Evolutionary conservation across 2,113 vertebrate species (phyloP).

Genomic region (Phaethon lepturus): DNA sequence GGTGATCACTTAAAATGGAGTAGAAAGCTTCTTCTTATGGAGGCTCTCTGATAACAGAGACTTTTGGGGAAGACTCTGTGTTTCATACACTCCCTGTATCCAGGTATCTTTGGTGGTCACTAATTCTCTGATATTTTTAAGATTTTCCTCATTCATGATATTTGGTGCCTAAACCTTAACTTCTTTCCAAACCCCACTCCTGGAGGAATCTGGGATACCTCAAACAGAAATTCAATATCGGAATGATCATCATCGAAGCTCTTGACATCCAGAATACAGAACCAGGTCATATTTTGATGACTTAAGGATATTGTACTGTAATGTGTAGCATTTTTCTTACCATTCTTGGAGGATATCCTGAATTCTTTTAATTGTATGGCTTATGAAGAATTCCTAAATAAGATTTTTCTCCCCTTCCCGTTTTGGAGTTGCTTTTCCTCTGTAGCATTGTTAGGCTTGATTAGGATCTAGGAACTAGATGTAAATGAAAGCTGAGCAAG

Average conservation of each 20-base stretch:
- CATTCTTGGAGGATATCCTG: background rate
- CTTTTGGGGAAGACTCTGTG: background rate
- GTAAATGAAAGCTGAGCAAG: background rate
- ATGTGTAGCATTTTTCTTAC: background rate
- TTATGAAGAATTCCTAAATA: background rate
- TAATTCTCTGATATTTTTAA: background rate
- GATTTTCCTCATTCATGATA: background rate
- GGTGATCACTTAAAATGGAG: background rate
- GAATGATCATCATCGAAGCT: background rate
- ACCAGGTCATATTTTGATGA: background rate
- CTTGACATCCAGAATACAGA: background rate
- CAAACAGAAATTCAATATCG: background rate
- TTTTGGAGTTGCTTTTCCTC: constrained; percentile 14
- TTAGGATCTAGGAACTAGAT: constrained; percentile 42
- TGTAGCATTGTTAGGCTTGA: constrained; percentile 10
- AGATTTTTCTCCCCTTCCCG: background rate
- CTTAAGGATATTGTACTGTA: background rate
- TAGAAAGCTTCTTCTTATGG: background rate
- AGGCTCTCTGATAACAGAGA: background rate
- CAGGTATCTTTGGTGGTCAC: background rate
- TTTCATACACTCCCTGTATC: fast-evolving
- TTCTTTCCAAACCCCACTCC: background rate
- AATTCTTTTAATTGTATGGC: background rate
- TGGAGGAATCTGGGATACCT: background rate
- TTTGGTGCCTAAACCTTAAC: background rate